Evolutionary conservation across 1,140 invertebrate genomes (phyloP), one percentile per base, ranked within the genome.

Genomic region (Trachelipus rathkii): DNA sequence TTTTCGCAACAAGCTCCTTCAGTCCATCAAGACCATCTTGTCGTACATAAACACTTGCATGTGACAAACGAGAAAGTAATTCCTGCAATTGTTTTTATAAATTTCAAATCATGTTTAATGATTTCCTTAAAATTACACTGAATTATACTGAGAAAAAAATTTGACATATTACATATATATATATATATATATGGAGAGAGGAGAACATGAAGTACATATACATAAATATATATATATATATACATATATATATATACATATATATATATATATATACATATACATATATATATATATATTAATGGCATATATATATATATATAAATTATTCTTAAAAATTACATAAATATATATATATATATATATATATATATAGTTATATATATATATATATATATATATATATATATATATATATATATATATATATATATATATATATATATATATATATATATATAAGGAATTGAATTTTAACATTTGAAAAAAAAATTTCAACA

Each of bases 21-120:
- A 95, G 82, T 72, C 92, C 91, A 77, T 87, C 88, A 10, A 93
- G 84, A 0, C 91, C 91, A 81, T 91, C 90, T 68, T 87, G 87
- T 75, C 91, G 88, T 19, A 90, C 88, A 72, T 89, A 89, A 5
- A 88, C 87, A 83, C 92, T 95, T 82, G 93, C 90, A 86, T 95
- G 93, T 75, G 90, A 89, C 8, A 95, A 85, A 23, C 92, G 88
- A 11, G 87, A 88, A 5, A 95, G 82, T 0, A 93, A 85, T 82
- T 94, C 93, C 88, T 92, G 78, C 7, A 85, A 83, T 60, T 19
- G 4, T 4, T 60, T 60, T 15, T 13, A 13, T 60, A 60, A 60
- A 60, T 60, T 4, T 19, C 11, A 60, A 4, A 60, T 19, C 50
- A 15, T 13, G 50, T 15, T 13, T 4, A 60, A 60, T 13, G 11